These are phyloP conservation scores for Eueides isabella DNA, from an alignment of 1,140 invertebrate species.

Conservation along the genomic window DNA sequence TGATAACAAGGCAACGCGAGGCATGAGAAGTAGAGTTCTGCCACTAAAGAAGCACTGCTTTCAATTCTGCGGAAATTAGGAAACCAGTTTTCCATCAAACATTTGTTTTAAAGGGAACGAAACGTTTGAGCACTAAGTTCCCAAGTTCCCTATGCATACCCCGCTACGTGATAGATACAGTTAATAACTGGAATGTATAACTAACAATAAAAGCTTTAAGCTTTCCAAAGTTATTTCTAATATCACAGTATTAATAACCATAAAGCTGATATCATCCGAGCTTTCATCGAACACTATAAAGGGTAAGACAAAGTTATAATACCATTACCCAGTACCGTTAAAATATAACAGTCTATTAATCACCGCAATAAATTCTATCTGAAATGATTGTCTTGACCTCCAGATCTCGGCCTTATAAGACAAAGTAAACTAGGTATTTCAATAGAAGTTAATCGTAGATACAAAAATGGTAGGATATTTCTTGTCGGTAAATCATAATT, in stretches of 20 bases:
- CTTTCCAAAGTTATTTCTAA: background rate
- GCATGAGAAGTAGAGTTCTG: too few relatives aligned
- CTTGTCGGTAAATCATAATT: conserved; percentile 36
- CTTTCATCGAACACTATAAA: conserved; percentile 11
- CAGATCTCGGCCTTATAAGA: conserved; percentile 26
- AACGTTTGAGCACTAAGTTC: too few relatives aligned
- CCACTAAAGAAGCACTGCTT: too few relatives aligned
- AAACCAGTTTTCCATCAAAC: too few relatives aligned
- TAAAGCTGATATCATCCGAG: background rate
- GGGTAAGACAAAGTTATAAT: background rate
- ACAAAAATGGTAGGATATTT: conserved; percentile 33
- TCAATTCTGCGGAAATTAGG: too few relatives aligned
- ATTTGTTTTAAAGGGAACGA: too few relatives aligned
- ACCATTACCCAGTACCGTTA: background rate
- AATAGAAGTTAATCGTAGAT: conserved; percentile 32
- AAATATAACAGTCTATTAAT: conserved; percentile 13
- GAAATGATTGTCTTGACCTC: conserved; percentile 29
- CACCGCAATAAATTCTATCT: conserved; percentile 20
- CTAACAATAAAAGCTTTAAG: background rate
- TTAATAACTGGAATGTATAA: too few relatives aligned
- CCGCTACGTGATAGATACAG: too few relatives aligned
- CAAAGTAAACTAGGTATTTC: conserved; percentile 25
- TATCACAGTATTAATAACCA: background rate
- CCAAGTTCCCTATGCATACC: too few relatives aligned
- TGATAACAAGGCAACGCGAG: too few relatives aligned